Evolutionary conservation across 2,888 invertebrate species (phyloP), one percentile per base, ranked within the genome.

Genomic region (Drosophila gaucha): DNA sequence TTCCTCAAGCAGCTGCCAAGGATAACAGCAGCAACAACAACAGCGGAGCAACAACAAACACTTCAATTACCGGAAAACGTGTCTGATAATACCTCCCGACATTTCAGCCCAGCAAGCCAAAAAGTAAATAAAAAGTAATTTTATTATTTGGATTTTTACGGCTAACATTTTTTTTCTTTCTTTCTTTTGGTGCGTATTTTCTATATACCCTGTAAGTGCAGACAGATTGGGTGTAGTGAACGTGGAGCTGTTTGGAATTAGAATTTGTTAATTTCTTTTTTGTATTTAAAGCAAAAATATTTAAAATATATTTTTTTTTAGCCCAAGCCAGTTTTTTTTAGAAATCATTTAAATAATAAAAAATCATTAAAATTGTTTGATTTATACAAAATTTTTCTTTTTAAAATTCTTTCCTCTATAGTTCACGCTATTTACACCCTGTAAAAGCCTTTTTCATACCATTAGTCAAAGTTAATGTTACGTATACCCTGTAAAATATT

Each of bases 41-140:
- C 56, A 33, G 36, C 31, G 55, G 14, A 41, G 55, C 28, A 69
- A 56, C 67, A 74, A 67, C 59, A 74, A 74, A 62, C 80, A 88
- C 86, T 87, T 88, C 80, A 89, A 88, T 85, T 82, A 85, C 89
- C 78, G 89, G 88, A 89, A 88, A 89, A 89, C 89, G 88, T 89
- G 89, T 89, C 76, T 60, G 78, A 80, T 86, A 88, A 80, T 86
- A 86, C 88, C 85, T 79, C 47, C 58, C 30, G 47, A 72, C 67
- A 82, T 68, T 74, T 71, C 49, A 49, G 64, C 67, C 52, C 67
- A 66, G 35, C 31, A 41, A n/a, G 36, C 46, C 31, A 36, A 50
- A 75, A 85, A 75, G 85, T 84, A 73, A 77, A 84, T 86, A 76
- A 84, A 79, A 85, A 73, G 70, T 86, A 68, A 78, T 88, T 88